Base-by-base conservation (phyloP, 64 coral and sea anemone genomes). In the Stichodactyla mertensii region DNA sequence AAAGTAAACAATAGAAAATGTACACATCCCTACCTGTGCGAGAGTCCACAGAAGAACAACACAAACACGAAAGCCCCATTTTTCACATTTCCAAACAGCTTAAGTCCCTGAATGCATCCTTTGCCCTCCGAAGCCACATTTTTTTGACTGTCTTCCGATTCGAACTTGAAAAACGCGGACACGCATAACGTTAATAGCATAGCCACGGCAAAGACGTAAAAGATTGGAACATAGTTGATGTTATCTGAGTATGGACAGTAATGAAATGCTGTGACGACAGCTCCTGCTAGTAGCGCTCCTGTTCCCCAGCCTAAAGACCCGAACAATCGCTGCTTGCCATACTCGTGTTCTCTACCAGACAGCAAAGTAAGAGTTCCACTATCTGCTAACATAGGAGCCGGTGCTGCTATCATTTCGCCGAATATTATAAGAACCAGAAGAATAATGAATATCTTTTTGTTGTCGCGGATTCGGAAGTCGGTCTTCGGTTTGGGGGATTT, bases 221-320 rank as follows among this genome's bases (percentile, higher is more conserved):
- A 96, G 27, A 83, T 67, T 20, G 94, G 71, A 2, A 96, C 71
- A 52, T 96, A 96, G 91, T 96, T 96, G 4, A 96, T 90, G 55
- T 89, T 96, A 79, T 96, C 94, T 61, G 91, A 87, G 71, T 90
- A 96, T 4, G 87, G 94, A 18, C 94, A 96, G 45, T 88, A 89
- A 59, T 96, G 91, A 85, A 96, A 96, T 22, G 85, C 85, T 6
- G 94, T 96, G 26, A 96, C 94, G 0, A 92, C 91, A 18, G 91
- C 90, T 1, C 94, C 94, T 23, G 94, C 86, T 20, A 93, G 16
- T 11, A 96, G 51, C n/a, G 94, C 78, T 3, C 94, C 94, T 18
- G 89, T 83, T 36, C 94, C 94, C 94, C 94, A 96, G 4, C 94
- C 94, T 61, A 96, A 64, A 8, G 94, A 96, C 0, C 94, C 94